Base-by-base conservation (phyloP, 2,888 invertebrate species). In the Lepidocyrtinus sp. region DNA sequence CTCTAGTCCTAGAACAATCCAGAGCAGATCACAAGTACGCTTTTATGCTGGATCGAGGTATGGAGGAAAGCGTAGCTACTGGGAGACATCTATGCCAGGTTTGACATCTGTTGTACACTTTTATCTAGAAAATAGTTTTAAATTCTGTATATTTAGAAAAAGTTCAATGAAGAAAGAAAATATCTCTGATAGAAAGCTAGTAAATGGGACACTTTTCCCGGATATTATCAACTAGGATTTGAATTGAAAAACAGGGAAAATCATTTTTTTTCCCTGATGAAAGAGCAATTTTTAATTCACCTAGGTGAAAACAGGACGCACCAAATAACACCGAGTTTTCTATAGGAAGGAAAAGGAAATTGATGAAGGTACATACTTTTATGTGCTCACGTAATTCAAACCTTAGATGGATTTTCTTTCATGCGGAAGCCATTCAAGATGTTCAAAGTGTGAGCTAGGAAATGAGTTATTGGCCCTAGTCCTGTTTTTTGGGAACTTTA, bases 41-140 rank as follows among this genome's bases (percentile, higher is more conserved):
- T 86, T 86, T 68, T 86, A 86, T 70, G 84, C 85, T 55, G 86
- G 86, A 65, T 80, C 83, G 19, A 77, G 86, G 50, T 86, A 85
- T 62, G 86, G 85, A 15, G 86, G 86, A 50, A 86, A 86, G 67
- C 69, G 86, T 64, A 83, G 84, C 71, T 83, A 83, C 72, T 85
- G 85, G 85, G 81, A 81, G 9, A 72, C 75, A 55, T 68, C 74
- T n/a, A 76, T 82, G 65, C 36, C 82, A 73, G 85, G 85, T 85
- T 82, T 64, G 77, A 24, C 9, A 27, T 19, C 1, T 36, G 50
- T 68, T 7, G 46, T 46, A 65, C 19, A 15, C 36, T 27, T 65
- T 17, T 17, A 21, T 46, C 68, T 55, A 55, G 68, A 68, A 68
- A 68, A 50, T 68, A 50, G n/a, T 36, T 12, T 26, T 65, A 36